Base-by-base conservation (phyloP, 2,113 vertebrate genomes). In the Micronisus gabar region DNA sequence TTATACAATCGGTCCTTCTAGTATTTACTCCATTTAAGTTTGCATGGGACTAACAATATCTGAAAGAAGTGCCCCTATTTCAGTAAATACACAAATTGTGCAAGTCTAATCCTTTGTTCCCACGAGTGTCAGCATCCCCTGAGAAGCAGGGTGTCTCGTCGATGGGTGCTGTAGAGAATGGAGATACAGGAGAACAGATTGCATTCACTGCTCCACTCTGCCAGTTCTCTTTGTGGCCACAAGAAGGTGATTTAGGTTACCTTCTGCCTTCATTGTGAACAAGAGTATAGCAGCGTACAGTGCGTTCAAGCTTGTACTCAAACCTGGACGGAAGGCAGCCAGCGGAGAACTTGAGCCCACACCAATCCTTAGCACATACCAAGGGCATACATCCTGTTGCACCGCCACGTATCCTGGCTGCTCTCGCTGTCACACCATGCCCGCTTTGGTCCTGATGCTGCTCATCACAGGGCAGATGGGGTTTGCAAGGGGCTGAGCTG, bases 351-450 rank as follows among this genome's bases (percentile, higher is more conserved):
- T n/a, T 47, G 75, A 76, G 62, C 17, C 43, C 1, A 0, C 36
- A 74, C 84, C 75, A 83, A 20, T 36, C 47, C 63, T 55, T 34
- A 22, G 58, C 7, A 5, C 19, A 1, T 41, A 17, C 27, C 70
- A 10, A 45, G 71, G 41, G 3, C 36, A 2, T 7, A 12, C 2
- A 14, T 65, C 3, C 58, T 16, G n/a, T n/a, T 56, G 26, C 47
- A 90, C 34, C 32, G 4, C 6, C 47, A 6, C 2, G 1, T 34
- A 20, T 8, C 22, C 91, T 29, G 21, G 2, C 52, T 75, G 40
- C 58, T 63, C 8, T 53, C 0, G 0, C 78, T 59, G 82, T 41
- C 83, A 36, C 80, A 18, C 34, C 0, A 0, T 34, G 86, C 17
- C 36, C 58, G 29, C 36, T 66, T 15, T 41, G 38, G 17, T 70